Percentiles rank a stretch among this genome's conserved stretches.
phyloP scores from a whole-genome alignment of 2,888 invertebrate species.

The Entomobrya proxima region DNA sequence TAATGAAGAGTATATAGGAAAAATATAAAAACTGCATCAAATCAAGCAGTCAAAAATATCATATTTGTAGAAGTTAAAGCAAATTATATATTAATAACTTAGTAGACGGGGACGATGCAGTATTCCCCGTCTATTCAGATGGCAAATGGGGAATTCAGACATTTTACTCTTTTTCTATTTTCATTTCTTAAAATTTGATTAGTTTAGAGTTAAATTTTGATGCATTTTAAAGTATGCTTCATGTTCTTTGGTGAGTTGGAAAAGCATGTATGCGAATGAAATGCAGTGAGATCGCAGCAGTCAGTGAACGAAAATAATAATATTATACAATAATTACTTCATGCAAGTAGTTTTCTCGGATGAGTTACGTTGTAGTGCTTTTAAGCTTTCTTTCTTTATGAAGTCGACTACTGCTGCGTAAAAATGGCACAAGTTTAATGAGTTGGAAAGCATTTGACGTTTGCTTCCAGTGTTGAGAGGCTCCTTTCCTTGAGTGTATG shows the following conservation, averaged over 20 bases:
- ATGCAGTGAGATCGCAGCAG: not conserved
- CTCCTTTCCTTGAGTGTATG: not conserved
- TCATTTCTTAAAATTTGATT: conserved; percentile 32
- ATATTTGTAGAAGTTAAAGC: not conserved
- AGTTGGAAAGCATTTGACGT: conserved; percentile 45
- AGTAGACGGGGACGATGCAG: too few relatives aligned
- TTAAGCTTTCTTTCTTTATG: conserved; percentile 36
- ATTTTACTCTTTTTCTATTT: not conserved
- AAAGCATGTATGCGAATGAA: not conserved
- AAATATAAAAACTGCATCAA: not conserved
- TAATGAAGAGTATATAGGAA: not conserved
- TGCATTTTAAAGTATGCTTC: conserved; percentile 29
- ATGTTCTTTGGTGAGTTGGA: not conserved
- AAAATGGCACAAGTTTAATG: conserved; percentile 50
- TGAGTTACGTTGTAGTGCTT: not conserved
- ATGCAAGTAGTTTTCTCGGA: conserved; percentile 1
- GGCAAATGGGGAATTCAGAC: not conserved
- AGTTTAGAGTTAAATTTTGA: conserved; percentile 14
- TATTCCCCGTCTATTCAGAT: not conserved
- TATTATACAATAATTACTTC: conserved; percentile 32
- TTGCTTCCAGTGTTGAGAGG: not conserved
- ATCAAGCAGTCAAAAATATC: not conserved
- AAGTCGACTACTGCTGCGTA: not conserved
- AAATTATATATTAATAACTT: too few relatives aligned
- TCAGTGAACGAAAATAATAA: not conserved